Evolutionary conservation across 2,113 vertebrate species (phyloP).

Genomic region (Caranx melampygus): DNA sequence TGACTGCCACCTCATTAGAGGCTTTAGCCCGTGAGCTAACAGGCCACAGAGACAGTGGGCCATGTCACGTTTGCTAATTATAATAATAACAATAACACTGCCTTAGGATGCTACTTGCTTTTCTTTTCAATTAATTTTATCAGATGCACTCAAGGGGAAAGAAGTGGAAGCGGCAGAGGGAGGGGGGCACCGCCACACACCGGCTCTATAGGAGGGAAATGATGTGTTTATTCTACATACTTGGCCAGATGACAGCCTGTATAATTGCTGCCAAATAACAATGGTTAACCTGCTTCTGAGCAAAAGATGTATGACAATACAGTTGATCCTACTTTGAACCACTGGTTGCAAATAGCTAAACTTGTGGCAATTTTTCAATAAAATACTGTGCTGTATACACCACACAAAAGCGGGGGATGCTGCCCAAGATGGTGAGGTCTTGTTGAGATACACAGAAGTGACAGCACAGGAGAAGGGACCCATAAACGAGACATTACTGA

Average conservation of each 20-base stretch:
- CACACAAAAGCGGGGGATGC: not conserved
- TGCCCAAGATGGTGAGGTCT: conserved; percentile 42
- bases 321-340: conserved; percentile 36
- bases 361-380: conserved; percentile 4
- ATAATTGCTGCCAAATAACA: conserved; percentile 61
- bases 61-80: conserved; percentile 80
- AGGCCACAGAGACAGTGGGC: conserved; percentile 77
- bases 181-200: conserved; percentile 23
- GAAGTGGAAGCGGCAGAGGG: conserved; percentile 49
- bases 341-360: conserved; percentile 15
- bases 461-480: conserved; percentile 15
- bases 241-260: conserved; percentile 65
- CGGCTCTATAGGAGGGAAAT: conserved; percentile 69
- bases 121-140: conserved; percentile 85
- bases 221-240: conserved; percentile 74
- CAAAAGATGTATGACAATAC: conserved; percentile 43
- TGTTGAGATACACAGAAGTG: conserved; percentile 2
- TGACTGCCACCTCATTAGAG: conserved; percentile 82
- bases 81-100: conserved; percentile 83
- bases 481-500: conserved; percentile 48
- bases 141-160: conserved; percentile 71
- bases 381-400: not conserved
- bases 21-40: conserved; percentile 78
- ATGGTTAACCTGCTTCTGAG: conserved; percentile 55
- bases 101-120: conserved; percentile 80